These are phyloP conservation scores for Lasioglossum lativentre DNA, from an alignment of 2,888 invertebrate species.

Conservation along the genomic window DNA sequence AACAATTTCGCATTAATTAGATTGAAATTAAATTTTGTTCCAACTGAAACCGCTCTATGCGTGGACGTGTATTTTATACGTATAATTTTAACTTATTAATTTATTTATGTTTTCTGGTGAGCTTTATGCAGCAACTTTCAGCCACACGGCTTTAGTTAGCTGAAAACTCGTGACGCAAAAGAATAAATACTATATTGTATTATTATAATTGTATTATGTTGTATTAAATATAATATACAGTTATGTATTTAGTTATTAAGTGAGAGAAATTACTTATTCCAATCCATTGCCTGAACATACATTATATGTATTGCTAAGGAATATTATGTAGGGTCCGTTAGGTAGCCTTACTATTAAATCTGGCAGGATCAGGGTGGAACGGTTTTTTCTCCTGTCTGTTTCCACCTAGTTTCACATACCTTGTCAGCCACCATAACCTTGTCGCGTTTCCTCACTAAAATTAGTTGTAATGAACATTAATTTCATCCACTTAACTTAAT, in stretches of 20 bases:
- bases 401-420: not conserved
- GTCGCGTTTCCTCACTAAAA: not conserved
- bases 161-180: not conserved
- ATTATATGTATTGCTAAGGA: not conserved
- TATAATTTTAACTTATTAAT: too few species aligned
- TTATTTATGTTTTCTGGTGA: not conserved
- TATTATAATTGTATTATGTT: too few species aligned
- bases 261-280: too few species aligned
- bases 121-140: too few species aligned
- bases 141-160: not conserved
- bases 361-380: not conserved
- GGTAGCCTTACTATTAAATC: constrained; percentile 1
- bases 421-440: not conserved
- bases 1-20: not conserved
- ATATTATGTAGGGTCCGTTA: not conserved
- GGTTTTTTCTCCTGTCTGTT: not conserved
- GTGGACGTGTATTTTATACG: not conserved
- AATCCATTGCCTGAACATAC: too few species aligned
- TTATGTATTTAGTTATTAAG: too few species aligned
- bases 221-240: too few species aligned
- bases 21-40: not conserved
- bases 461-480: not conserved
- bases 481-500: not conserved
- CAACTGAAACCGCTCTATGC: not conserved
- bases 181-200: too few species aligned